Percentiles rank a stretch among this genome's conserved stretches.
Conservation (phyloP, 1,140 invertebrate species). For the Drosophila chauvacae region DNA sequence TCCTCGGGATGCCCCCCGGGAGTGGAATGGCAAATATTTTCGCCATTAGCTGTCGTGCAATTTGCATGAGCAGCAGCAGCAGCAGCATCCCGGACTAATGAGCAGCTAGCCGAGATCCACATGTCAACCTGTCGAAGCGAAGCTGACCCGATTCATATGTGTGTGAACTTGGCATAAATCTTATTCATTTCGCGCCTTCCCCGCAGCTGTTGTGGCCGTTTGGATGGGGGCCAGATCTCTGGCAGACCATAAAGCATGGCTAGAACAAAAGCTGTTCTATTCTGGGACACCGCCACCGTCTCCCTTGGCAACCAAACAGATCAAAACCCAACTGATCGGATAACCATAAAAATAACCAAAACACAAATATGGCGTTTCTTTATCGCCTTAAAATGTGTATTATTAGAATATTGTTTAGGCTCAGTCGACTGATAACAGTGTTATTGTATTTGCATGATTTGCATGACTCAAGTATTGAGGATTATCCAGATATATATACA, state of each 20-base stretch:
- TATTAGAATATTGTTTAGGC: constrained; percentile 3
- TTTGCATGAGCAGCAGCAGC: constrained; percentile 30
- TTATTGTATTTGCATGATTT: constrained; percentile 13
- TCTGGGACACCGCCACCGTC: constrained; percentile 1
- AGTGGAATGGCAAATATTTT: constrained; percentile 30
- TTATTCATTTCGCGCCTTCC: constrained; percentile 31
- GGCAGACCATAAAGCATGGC: constrained; percentile 36
- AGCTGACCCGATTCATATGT: constrained; percentile 54
- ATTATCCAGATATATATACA: constrained; percentile 1
- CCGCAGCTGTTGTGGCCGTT: constrained; percentile 40
- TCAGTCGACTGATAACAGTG: constrained; percentile 11
- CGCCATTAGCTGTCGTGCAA: constrained; percentile 45
- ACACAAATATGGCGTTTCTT: constrained; percentile 22
- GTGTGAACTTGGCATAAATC: constrained; percentile 70
- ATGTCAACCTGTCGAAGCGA: constrained; percentile 44
- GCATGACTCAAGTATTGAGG: constrained; percentile 1
- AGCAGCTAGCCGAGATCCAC: constrained; percentile 47
- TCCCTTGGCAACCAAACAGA: constrained; percentile 24
- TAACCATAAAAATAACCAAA: constrained; percentile 21
- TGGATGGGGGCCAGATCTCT: constrained; percentile 29
- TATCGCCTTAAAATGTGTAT: constrained; percentile 23
- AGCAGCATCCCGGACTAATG: constrained; percentile 36
- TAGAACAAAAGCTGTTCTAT: constrained; percentile 32
- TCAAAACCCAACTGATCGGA: constrained; percentile 6
- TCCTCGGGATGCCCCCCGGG: not conserved